A percentile compares a stretch with the other conserved stretches of the same genome.
Conservation (phyloP, 2,113 vertebrate species). For the Oxygymnocypris stewartii region DNA sequence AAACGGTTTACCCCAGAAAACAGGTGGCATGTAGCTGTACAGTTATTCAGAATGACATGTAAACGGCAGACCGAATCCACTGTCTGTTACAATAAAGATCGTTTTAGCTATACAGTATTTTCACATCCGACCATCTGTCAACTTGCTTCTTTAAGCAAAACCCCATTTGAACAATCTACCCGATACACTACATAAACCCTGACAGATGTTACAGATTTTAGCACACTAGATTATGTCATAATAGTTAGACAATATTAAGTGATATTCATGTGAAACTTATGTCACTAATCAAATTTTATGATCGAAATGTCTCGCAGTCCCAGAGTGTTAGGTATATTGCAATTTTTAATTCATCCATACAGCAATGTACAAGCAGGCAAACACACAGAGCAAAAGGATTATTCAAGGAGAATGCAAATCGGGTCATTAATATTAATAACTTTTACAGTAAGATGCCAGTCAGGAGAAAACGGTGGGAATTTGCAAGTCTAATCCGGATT, state of each 20-base stretch:
- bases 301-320: slow-evolving; percentile 37
- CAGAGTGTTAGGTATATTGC: not conserved
- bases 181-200: not conserved
- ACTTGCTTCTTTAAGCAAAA: not conserved
- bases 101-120: not conserved
- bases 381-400: not conserved
- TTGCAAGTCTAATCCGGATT: slow-evolving; percentile 55
- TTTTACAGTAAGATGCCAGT: slow-evolving; percentile 40
- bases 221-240: not conserved
- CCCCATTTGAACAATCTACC: not conserved
- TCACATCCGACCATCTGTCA: slow-evolving; percentile 22
- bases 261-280: not conserved
- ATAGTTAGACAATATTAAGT: not conserved
- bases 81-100: not conserved
- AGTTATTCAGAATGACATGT: not conserved
- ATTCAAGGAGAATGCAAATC: slow-evolving; percentile 48
- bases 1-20: not conserved
- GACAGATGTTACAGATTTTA: slow-evolving; percentile 19
- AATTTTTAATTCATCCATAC: slow-evolving; percentile 46
- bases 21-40: not conserved
- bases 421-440: slow-evolving; percentile 43
- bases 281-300: slow-evolving; percentile 39
- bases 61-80: not conserved
- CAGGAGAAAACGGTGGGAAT: slow-evolving; percentile 47
- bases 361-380: slow-evolving; percentile 27